Evolutionary conservation across 2,888 invertebrate species (phyloP), one percentile per base, ranked within the genome.

Genomic region (Aleiodes testaceus): DNA sequence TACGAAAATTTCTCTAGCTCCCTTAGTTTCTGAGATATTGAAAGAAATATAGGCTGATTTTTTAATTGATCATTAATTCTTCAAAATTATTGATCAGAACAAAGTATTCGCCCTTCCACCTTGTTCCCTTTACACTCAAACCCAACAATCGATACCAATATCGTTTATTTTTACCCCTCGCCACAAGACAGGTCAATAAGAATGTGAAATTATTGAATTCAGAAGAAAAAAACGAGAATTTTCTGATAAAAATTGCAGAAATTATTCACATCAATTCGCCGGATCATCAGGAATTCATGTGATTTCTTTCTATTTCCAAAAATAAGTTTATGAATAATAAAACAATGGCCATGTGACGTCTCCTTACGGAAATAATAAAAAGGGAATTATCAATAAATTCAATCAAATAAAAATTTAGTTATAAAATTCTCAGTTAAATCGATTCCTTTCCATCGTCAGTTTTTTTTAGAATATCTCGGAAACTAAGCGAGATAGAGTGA

Each of bases 1-100:
- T 9, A 36, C 26, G n/a, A 36, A 36, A 36, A 36, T 36, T 36
- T 7, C 36, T 36, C 36, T 6, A 36, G 2, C 11, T 36, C 36
- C 36, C 36, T 36, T 11, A 9, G 36, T 36, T 36, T 6, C 36
- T 9, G 2, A 36, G 7, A 9, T 36, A 36, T 36, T 36, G 9
- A 1, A 7, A 9, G 36, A 36, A 36, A 36, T 9, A 9, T 5
- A n/a, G n/a, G n/a, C n/a, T n/a, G n/a, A n/a, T 26, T 26, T 36
- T 36, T 36, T 7, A 36, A 36, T 36, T 36, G 36, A 36, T 11
- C 36, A 36, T 36, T 9, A 36, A 36, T 36, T 5, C 11, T 36
- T 36, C 77, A 77, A 77, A 72, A 61, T 70, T 81, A 82, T 81
- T 75, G 80, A 81, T 77, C 75, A 66, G 68, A 79, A 78, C 80